Percentiles rank a stretch among this genome's conserved stretches.
These are phyloP conservation scores for Antigone vipio DNA, from an alignment of 2,113 vertebrate genomes.

Conservation along the genomic window DNA sequence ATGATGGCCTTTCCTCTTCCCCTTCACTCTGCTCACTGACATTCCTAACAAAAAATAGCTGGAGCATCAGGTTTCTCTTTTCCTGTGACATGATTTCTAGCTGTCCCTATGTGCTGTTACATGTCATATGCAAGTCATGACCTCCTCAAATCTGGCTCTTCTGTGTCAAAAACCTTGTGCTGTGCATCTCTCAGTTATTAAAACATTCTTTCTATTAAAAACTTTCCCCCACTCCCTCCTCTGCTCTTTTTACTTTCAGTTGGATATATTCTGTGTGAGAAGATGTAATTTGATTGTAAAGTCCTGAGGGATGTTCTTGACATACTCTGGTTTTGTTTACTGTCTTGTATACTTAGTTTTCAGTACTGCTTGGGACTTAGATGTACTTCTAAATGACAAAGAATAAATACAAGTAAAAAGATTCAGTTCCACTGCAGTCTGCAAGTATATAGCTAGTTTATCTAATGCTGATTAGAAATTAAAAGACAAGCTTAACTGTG, in stretches of 20 bases:
- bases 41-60: neutral
- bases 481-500: neutral
- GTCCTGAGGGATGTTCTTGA: neutral
- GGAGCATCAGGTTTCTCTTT: neutral
- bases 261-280: neutral
- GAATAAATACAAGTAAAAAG: neutral
- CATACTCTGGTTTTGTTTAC: neutral
- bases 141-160: neutral
- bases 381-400: neutral
- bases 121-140: neutral
- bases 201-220: neutral
- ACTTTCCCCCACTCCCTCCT: neutral
- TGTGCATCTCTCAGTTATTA: neutral
- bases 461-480: neutral
- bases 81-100: neutral
- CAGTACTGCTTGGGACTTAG: neutral
- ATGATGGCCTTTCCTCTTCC: neutral
- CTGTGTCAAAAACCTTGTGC: neutral
- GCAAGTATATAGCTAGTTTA: neutral
- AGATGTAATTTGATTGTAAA: neutral
- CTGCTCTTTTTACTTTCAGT: neutral
- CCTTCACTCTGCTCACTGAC: neutral
- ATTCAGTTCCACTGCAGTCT: neutral
- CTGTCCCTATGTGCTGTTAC: neutral
- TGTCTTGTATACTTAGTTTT: neutral